Evolutionary conservation across 2,113 vertebrate genomes (phyloP), one percentile per base, ranked within the genome.

Genomic region (Lucifuga dentata): DNA sequence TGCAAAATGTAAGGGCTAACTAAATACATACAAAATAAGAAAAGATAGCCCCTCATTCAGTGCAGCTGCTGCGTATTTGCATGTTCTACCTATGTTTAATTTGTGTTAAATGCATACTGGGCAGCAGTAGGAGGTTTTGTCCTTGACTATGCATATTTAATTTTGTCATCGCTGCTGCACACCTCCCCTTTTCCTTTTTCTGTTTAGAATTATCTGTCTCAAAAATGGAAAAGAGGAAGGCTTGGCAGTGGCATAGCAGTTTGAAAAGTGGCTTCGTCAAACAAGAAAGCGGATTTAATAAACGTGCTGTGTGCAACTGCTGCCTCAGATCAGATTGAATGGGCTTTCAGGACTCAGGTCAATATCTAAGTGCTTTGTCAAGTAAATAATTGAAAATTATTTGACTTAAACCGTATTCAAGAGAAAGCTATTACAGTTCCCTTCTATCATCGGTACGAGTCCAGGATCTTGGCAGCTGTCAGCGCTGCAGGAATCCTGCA

Each of bases 131-230:
- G 17, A n/a, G 46, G 6, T 60, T 33, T 33, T 19, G 24, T 49
- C 10, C 21, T 39, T 39, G 6, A 41, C 8, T 62, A 20, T 63
- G 13, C 3, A 36, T 49, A 5, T 49, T 21, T 19, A 36, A 32
- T 15, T 12, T 51, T 49, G 49, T 19, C 20, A 13, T 13, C 11
- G 23, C 1, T 21, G 8, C 19, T 24, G 10, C 24, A 11, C 16
- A 1, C 13, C 15, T 60, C 51, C 65, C 10, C 41, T 39, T 43
- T 8, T 41, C 16, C 33, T 48, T 40, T 66, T 45, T 43, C 3
- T 49, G 11, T 50, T 33, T 8, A 7, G 16, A 11, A 19, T 20
- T 20, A 8, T 53, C 39, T 48, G 19, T 52, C 15, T 49, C 23
- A 9, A 20, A 24, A 39, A 36, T 44, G 41, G 19, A 36, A 46